Percentiles rank a stretch among this genome's conserved stretches.
These are phyloP conservation scores for Pelecanus crispus DNA, from an alignment of 2,113 vertebrate genomes.

Conservation along the genomic window DNA sequence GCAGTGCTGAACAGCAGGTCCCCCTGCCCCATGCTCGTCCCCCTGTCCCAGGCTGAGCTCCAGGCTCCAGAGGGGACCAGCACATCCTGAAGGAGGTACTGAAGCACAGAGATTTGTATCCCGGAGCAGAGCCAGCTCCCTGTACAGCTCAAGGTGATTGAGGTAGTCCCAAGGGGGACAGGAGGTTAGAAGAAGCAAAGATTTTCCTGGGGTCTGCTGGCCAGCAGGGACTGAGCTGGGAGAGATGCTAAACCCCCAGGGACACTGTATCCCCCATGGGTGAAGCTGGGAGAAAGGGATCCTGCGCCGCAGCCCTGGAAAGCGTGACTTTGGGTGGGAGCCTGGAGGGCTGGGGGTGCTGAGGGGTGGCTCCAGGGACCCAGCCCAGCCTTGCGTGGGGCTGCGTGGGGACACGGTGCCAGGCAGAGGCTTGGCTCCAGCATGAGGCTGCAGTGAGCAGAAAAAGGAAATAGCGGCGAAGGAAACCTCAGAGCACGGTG, in stretches of 20 bases:
- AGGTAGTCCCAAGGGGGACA: neutral
- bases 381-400: neutral
- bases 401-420: neutral
- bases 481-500: neutral
- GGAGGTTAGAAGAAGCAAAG: neutral
- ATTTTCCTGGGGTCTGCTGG: neutral
- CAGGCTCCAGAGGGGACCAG: neutral
- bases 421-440: neutral
- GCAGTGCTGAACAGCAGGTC: neutral
- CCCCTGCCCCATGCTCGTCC: neutral
- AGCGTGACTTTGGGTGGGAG: neutral
- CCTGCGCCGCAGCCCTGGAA: neutral
- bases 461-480: neutral
- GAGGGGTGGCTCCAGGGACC: neutral
- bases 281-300: neutral
- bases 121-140: neutral
- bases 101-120: neutral
- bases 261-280: accelerated
- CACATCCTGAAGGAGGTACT: accelerated
- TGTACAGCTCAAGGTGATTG: accelerated
- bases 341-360: neutral
- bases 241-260: neutral
- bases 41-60: neutral
- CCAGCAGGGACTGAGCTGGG: neutral
- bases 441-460: neutral